A percentile compares a stretch with the other conserved stretches of the same genome.
Conservation (phyloP, 1,140 invertebrate genomes). For the Atta texana region DNA sequence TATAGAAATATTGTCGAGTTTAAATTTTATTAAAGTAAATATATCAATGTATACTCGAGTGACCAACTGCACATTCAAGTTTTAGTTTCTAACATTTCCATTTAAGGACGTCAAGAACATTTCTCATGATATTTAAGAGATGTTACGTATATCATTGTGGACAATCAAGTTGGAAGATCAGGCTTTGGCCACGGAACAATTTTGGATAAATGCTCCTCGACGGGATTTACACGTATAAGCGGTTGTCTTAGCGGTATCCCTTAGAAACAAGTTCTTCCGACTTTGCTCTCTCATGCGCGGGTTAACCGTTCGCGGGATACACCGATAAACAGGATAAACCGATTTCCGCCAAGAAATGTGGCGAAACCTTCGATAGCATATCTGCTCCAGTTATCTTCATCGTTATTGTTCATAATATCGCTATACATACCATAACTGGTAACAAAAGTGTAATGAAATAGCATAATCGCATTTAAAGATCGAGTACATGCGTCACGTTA, state of each 20-base stretch:
- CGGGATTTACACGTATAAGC: constrained; percentile 55
- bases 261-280: constrained; percentile 54
- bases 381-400: constrained; percentile 43
- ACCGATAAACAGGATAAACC: background rate
- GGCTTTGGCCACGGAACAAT: constrained; percentile 65
- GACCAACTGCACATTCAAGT: background rate
- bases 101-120: background rate
- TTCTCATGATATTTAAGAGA: background rate
- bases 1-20: background rate
- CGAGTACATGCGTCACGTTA: background rate
- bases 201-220: constrained; percentile 63
- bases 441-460: constrained; percentile 10
- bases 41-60: background rate
- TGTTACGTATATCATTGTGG: background rate
- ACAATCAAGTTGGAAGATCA: constrained; percentile 56
- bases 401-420: constrained; percentile 48
- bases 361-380: constrained; percentile 62
- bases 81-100: background rate
- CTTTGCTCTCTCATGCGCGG: constrained; percentile 22
- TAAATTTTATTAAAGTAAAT: background rate
- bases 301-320: constrained; percentile 48
- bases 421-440: background rate
- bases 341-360: constrained; percentile 60
- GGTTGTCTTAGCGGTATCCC: constrained; percentile 66
- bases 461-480: constrained; percentile 19